Evolutionary conservation across 2,888 invertebrate species (phyloP).

Genomic region (Tinea trinotella): DNA sequence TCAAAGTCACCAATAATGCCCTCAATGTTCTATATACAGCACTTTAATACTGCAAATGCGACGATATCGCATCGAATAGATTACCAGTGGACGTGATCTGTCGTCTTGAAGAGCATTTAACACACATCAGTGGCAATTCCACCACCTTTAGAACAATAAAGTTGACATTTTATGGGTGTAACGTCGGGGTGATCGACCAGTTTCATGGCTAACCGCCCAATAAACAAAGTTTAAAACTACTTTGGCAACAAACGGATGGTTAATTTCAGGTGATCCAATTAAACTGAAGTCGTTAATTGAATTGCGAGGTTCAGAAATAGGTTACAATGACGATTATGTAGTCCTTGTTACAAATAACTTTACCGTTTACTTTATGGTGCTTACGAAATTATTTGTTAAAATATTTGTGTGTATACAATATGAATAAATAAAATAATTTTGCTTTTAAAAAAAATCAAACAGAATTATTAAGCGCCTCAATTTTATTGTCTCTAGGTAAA

Average conservation of each 20-base stretch:
- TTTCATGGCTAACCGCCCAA: slow-evolving; percentile 42
- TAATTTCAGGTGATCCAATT: slow-evolving; percentile 58
- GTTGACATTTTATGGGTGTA: slow-evolving; percentile 1
- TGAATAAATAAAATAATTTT: no score
- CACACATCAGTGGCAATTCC: slow-evolving; percentile 8
- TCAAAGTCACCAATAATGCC: slow-evolving; percentile 2
- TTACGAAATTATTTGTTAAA: no score
- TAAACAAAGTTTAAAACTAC: slow-evolving; percentile 28
- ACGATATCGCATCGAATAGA: slow-evolving; percentile 6
- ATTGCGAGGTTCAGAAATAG: slow-evolving; percentile 40
- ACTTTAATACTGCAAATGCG: not conserved
- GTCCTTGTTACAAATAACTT: slow-evolving; percentile 43
- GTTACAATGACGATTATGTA: slow-evolving; percentile 40
- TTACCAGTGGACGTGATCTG: slow-evolving; percentile 7
- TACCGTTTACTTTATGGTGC: no score
- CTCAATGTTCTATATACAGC: not conserved
- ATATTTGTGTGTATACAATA: no score
- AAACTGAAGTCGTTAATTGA: slow-evolving; percentile 49
- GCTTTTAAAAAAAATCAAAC: no score
- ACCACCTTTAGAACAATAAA: slow-evolving; percentile 14
- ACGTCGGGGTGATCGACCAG: slow-evolving; percentile 54
- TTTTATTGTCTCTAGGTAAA: no score
- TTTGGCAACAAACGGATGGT: slow-evolving; percentile 40
- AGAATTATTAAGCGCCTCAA: no score
- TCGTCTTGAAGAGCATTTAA: slow-evolving; percentile 1